Evolutionary conservation across 2,888 invertebrate genomes (phyloP).

Genomic region (Cremastobaeus sp.): DNA sequence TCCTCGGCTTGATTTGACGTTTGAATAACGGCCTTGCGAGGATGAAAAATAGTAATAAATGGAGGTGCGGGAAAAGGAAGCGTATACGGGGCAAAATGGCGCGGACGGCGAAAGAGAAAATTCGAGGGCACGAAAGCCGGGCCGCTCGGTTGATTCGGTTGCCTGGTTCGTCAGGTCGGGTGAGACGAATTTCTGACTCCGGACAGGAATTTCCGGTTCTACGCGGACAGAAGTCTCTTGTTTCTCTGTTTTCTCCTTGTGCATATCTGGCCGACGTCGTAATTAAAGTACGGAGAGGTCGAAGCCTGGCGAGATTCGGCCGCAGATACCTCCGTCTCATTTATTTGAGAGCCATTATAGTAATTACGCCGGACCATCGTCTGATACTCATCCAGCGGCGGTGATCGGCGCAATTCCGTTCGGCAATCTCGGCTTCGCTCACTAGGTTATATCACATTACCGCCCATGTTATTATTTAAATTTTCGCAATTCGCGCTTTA

Average conservation of each 20-base stretch:
- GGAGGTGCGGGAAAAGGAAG: too few relatives aligned
- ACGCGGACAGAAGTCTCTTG: constrained; percentile 42
- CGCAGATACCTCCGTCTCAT: constrained; percentile 58
- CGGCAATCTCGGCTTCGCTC: constrained; percentile 52
- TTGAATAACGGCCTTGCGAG: too few relatives aligned
- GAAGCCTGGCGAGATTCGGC: constrained; percentile 58
- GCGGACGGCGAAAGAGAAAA: background rate
- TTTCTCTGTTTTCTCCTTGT: constrained; percentile 57
- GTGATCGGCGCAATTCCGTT: constrained; percentile 44
- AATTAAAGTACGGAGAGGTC: constrained; percentile 63
- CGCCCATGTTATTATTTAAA: constrained; percentile 50
- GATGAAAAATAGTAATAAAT: too few relatives aligned
- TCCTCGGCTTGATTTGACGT: too few relatives aligned
- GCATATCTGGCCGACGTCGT: constrained; percentile 64
- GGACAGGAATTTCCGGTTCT: constrained; percentile 65
- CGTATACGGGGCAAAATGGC: too few relatives aligned
- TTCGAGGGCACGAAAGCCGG: constrained; percentile 38
- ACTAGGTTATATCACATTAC: constrained; percentile 49
- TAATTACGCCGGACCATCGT: constrained; percentile 60
- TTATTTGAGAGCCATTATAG: constrained; percentile 57
- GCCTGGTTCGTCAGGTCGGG: constrained; percentile 46
- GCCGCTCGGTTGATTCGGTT: constrained; percentile 37
- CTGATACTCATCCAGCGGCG: constrained; percentile 58
- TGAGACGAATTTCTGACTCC: constrained; percentile 58
- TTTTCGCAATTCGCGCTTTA: constrained; percentile 36